Conservation (phyloP, 2,888 invertebrate species). For the Spisula solida region DNA sequence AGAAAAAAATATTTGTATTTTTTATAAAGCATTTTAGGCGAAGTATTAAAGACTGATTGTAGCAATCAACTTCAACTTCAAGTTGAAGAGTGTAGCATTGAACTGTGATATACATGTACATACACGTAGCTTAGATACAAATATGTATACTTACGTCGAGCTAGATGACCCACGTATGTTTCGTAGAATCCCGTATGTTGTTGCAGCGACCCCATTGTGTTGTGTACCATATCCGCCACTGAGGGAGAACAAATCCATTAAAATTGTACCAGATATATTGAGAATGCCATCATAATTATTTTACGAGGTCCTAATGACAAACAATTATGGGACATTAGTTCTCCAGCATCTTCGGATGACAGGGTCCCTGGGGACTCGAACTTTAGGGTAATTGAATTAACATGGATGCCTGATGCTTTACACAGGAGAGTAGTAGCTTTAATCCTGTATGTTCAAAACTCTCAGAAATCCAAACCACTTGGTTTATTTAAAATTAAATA, state of each 20-base stretch:
- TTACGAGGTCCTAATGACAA: constrained; percentile 65
- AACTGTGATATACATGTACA: no score
- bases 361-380: constrained; percentile 43
- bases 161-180: no score
- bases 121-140: no score
- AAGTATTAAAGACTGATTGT: no score
- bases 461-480: neutral
- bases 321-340: constrained; percentile 63
- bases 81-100: no score
- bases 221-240: neutral
- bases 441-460: neutral
- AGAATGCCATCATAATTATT: constrained; percentile 55
- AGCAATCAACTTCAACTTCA: no score
- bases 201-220: neutral
- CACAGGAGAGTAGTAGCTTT: neutral
- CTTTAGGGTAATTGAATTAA: constrained; percentile 45
- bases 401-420: constrained; percentile 7
- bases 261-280: constrained; percentile 16
- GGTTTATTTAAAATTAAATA: constrained; percentile 1
- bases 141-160: no score
- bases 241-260: neutral
- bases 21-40: no score
- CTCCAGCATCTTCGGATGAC: constrained; percentile 47
- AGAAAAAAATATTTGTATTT: no score
- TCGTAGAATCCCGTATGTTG: no score